Evolutionary conservation across 2,888 invertebrate genomes (phyloP), one percentile per base, ranked within the genome.

Genomic region (Neria commutata): DNA sequence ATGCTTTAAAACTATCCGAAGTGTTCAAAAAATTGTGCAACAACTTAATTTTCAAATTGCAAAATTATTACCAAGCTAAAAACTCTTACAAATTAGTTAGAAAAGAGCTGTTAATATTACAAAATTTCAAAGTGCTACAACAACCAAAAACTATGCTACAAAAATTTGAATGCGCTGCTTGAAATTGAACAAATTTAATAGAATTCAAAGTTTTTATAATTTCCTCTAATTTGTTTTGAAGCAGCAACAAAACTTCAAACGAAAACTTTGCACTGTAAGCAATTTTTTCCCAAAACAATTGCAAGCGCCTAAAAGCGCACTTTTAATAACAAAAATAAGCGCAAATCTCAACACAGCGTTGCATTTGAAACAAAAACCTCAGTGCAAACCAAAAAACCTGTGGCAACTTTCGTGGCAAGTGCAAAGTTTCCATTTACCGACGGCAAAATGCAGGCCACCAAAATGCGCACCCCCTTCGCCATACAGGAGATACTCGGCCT

Each of bases 381-480:
- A 29, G 37, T n/a, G n/a, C 37, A n/a, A 37, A 37, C 16, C 37
- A 37, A 17, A 46, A 46, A 46, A 21, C 4, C 23, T 8, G 19
- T 23, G n/a, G n/a, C n/a, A n/a, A n/a, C n/a, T n/a, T 33, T 10
- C 8, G 14, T 14, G 33, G 24, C 24, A 42, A 10, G n/a, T 6
- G 8, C 17, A 23, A 24, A 37, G 6, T 37, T 37, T 34, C 40
- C 14, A n/a, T 51, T 54, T 49, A 40, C 67, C 64, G 65, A 45
- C 66, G 66, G 63, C 59, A 61, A 64, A 70, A 81, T 81, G 81
- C 81, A 81, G 67, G 81, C 81, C 29, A 81, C 81, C 53, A 81
- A 81, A 79, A 79, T 81, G 81, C 77, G 81, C 6, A 81, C 81
- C 4, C 81, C 81, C 8, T 81, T 81, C 57, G 81, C 81, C 62